These are phyloP conservation scores for Drosophila lacertosa DNA, from an alignment of 1,140 invertebrate genomes.

Conservation along the genomic window DNA sequence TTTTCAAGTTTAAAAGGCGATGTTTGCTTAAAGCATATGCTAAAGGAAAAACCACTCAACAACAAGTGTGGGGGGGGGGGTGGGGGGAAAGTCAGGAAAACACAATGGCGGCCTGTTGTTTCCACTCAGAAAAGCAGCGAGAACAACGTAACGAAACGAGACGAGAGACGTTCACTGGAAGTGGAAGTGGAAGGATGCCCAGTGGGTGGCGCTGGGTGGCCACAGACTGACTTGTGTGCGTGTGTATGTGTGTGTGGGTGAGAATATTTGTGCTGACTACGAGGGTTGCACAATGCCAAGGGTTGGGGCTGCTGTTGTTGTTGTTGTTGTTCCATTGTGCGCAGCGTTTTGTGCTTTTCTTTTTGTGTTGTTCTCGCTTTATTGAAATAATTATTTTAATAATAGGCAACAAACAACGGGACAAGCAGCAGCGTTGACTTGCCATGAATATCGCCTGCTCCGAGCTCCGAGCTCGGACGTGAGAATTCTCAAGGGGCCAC, in stretches of 20 bases:
- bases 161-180: constrained; percentile 57
- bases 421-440: constrained; percentile 41
- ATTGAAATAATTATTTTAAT: constrained; percentile 84
- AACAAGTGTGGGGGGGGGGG: constrained; percentile 20
- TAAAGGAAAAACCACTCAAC: constrained; percentile 75
- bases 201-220: constrained; percentile 49
- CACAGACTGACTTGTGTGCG: constrained; percentile 2
- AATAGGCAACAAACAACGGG: constrained; percentile 80
- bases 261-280: constrained; percentile 77
- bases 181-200: constrained; percentile 38
- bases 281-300: constrained; percentile 58
- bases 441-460: constrained; percentile 17
- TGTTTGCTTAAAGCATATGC: constrained; percentile 76
- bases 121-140: constrained; percentile 74
- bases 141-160: constrained; percentile 30
- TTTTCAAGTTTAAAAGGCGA: constrained; percentile 76
- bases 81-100: constrained; percentile 41
- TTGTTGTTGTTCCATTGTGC: constrained; percentile 57
- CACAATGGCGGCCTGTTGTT: constrained; percentile 76
- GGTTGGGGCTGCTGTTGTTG: constrained; percentile 12
- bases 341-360: constrained; percentile 76
- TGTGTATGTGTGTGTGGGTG: constrained; percentile 33
- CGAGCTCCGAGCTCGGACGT: no score
- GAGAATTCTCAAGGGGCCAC: constrained; percentile 57
- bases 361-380: constrained; percentile 81